Evolutionary conservation across 2,888 invertebrate species (phyloP).

Genomic region (Ormia ochracea): DNA sequence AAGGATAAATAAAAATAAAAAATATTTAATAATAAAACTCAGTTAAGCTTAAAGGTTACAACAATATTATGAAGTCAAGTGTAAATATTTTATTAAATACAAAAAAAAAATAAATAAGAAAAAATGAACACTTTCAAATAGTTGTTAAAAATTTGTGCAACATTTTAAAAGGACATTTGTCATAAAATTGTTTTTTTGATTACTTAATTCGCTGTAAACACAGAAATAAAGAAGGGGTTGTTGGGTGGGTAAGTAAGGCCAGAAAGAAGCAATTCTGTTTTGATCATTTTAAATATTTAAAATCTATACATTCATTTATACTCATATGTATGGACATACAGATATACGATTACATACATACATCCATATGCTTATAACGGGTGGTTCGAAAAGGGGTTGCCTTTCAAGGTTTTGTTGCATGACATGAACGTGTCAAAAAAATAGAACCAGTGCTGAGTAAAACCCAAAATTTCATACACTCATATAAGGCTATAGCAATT

Average conservation of each 20-base stretch:
- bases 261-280: slow-evolving; percentile 37
- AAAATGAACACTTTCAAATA: slow-evolving; percentile 53
- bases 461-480: too few relatives aligned
- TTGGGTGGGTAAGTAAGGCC: neutral
- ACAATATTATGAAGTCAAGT: slow-evolving; percentile 54
- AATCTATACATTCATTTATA: neutral
- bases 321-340: too few relatives aligned
- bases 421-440: too few relatives aligned
- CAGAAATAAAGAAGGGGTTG: neutral
- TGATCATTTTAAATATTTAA: neutral
- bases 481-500: too few relatives aligned
- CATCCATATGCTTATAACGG: too few relatives aligned
- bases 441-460: too few relatives aligned
- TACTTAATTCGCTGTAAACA: neutral
- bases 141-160: slow-evolving; percentile 45
- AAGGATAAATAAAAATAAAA: neutral
- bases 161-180: slow-evolving; percentile 55
- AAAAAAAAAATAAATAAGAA: too few relatives aligned
- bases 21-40: slow-evolving; percentile 5
- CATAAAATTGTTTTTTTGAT: slow-evolving; percentile 7
- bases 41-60: slow-evolving; percentile 50
- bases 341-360: too few relatives aligned
- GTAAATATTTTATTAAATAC: slow-evolving; percentile 47
- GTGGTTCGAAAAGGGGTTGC: too few relatives aligned
- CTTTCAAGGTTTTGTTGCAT: too few relatives aligned